Evolutionary conservation across 2,797 vertebrate genomes (phyloP).

Genomic region (Dendrocincla fuliginosa): DNA sequence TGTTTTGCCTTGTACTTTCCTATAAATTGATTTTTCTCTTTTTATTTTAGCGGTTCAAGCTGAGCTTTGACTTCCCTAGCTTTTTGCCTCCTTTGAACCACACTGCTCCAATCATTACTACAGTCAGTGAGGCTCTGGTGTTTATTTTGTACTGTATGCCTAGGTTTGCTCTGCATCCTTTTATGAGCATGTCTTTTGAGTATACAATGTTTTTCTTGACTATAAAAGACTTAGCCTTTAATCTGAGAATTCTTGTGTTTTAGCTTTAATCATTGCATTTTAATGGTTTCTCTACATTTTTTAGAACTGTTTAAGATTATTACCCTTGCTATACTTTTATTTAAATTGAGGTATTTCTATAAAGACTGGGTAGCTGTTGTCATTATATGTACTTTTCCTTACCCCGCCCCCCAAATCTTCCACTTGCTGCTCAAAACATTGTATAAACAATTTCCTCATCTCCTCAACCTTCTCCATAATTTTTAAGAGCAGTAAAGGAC

Average conservation of each 20-base stretch:
- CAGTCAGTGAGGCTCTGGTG: neutral
- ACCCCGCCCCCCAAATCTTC: neutral
- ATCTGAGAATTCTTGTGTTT: neutral
- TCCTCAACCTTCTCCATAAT: neutral
- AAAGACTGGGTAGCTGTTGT: neutral
- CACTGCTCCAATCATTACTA: neutral
- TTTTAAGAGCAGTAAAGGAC: neutral
- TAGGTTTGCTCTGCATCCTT: neutral
- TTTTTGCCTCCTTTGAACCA: neutral
- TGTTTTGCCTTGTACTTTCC: neutral
- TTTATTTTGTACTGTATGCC: neutral
- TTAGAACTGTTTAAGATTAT: neutral
- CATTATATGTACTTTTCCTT: neutral
- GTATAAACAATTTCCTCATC: neutral
- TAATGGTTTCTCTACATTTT: neutral
- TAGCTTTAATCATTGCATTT: neutral
- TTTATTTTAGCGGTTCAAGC: neutral
- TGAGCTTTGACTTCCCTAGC: neutral
- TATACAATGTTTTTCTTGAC: neutral
- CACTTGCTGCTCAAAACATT: neutral
- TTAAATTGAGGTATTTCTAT: neutral
- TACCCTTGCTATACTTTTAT: neutral
- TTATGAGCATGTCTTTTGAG: neutral
- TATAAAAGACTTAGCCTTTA: neutral
- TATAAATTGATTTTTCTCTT: neutral